Base-by-base conservation (phyloP, 2,797 vertebrate species). In the Corythornis leucogaster region DNA sequence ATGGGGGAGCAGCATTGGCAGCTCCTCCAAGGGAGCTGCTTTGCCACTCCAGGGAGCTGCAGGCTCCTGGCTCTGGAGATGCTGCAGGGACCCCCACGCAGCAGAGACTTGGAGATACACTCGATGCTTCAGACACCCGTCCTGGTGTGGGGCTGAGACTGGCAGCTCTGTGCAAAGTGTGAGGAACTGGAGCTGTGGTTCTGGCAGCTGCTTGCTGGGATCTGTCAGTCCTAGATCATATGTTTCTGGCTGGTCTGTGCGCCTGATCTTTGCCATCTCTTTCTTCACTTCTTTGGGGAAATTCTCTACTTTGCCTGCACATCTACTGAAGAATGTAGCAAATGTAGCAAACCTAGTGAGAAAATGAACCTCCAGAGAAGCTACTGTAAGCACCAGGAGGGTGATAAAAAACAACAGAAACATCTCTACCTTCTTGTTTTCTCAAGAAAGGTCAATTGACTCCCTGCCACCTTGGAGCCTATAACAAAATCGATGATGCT, bases 401-500 rank as follows among this genome's bases (percentile, higher is more conserved):
- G 48, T 2, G 11, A 67, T 64, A 10, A 68, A 75, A 90, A 87
- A 12, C 64, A 62, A 51, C 42, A 89, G 67, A 53, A 85, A 51
- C 10, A 24, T 58, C 50, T 85, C 68, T 80, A 33, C 68, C 33
- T 64, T 54, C 53, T 70, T 54, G 40, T 3, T 77, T 75, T 77
- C 57, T 90, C 1, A 1, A 71, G 35, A 86, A 88, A 94, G 83
- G 80, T 95, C 80, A 86, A 67, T 81, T 80, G 83, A 84, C 85
- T 94, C 77, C 85, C 74, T 84, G 58, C 63, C 70, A 75, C 92
- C 66, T 77, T 19, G 11, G 69, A 87, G 62, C 77, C 89, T 57
- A 22, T 84, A 87, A 79, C 75, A 88, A 90, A 95, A 87, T 92
- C 33, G 8, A 95, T 93, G 92, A 40, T 70, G 59, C 94, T 91